Conservation (phyloP, 2,888 invertebrate genomes). For the Phortica okadai region DNA sequence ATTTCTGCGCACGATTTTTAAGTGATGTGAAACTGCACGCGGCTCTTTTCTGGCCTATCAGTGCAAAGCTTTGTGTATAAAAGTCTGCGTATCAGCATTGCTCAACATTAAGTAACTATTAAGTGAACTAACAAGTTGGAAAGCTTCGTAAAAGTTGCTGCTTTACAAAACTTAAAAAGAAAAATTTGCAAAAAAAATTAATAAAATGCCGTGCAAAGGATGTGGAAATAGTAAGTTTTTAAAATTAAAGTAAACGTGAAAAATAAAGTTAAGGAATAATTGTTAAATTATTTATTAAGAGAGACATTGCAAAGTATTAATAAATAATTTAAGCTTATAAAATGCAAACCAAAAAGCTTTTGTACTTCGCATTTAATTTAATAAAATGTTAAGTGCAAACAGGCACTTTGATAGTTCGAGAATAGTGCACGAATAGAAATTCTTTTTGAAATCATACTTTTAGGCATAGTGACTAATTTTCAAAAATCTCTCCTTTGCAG, state of each 20-base stretch:
- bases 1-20: background rate
- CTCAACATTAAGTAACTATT: background rate
- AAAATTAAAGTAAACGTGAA: background rate
- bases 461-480: background rate
- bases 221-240: slow-evolving; percentile 1
- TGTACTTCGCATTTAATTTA: too few species aligned
- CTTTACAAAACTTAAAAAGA: background rate
- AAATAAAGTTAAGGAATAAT: too few species aligned
- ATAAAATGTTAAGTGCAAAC: too few species aligned
- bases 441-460: too few species aligned
- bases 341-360: too few species aligned
- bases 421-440: too few species aligned
- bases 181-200: background rate
- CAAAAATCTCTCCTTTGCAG: background rate
- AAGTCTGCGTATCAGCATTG: slow-evolving; percentile 4
- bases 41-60: slow-evolving; percentile 52
- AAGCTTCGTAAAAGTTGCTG: background rate
- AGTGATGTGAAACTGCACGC: slow-evolving; percentile 47
- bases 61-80: background rate
- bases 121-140: background rate
- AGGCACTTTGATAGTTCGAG: too few species aligned
- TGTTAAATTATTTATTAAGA: too few species aligned
- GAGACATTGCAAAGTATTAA: too few species aligned
- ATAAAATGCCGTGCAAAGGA: slow-evolving; percentile 11
- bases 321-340: too few species aligned